Percentiles rank a stretch among this genome's conserved stretches.
phyloP scores from a whole-genome alignment of 2,113 vertebrate species.

The Hemiprocne comata region DNA sequence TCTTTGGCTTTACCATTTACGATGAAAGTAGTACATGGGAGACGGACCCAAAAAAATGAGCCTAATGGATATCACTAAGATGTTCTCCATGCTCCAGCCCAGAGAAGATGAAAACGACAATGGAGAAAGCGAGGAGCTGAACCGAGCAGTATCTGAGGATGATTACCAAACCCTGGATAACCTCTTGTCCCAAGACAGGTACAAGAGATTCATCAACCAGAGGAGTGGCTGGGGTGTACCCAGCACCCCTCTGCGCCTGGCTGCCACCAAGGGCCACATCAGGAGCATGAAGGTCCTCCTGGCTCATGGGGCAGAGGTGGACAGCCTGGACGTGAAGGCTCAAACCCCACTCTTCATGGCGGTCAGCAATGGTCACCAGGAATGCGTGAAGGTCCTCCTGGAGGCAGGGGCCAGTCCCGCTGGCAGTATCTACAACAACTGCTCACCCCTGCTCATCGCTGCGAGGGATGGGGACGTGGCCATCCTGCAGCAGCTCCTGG shows the following conservation, averaged over 20 bases:
- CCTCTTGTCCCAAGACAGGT: slow-evolving; percentile 84
- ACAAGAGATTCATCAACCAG: slow-evolving; percentile 83
- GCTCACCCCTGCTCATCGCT: slow-evolving; percentile 86
- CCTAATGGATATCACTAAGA: slow-evolving; percentile 93
- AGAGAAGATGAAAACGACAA: slow-evolving; percentile 73
- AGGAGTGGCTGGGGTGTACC: slow-evolving; percentile 91
- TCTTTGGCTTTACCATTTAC: background rate
- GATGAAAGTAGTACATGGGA: slow-evolving; percentile 66
- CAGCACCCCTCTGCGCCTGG: slow-evolving; percentile 87
- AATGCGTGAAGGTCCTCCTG: slow-evolving; percentile 85
- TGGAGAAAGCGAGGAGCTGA: slow-evolving; percentile 80
- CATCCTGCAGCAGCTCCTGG: slow-evolving; percentile 84
- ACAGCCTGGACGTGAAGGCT: slow-evolving; percentile 91
- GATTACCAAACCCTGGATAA: slow-evolving; percentile 73
- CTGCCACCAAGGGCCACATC: slow-evolving; percentile 82
- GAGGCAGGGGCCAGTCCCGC: slow-evolving; percentile 86
- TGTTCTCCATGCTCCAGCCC: slow-evolving; percentile 92
- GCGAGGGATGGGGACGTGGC: slow-evolving; percentile 83
- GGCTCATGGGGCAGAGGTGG: slow-evolving; percentile 88
- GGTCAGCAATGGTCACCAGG: slow-evolving; percentile 87
- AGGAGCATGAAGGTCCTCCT: slow-evolving; percentile 85
- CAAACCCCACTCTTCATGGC: slow-evolving; percentile 94
- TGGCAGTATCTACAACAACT: slow-evolving; percentile 91
- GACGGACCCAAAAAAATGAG: slow-evolving; percentile 78
- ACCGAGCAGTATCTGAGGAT: slow-evolving; percentile 80